Percentiles rank a stretch among this genome's conserved stretches.
These are phyloP conservation scores for Agonopterix alstromeriana DNA, from an alignment of 2,888 invertebrate species.

Conservation along the genomic window DNA sequence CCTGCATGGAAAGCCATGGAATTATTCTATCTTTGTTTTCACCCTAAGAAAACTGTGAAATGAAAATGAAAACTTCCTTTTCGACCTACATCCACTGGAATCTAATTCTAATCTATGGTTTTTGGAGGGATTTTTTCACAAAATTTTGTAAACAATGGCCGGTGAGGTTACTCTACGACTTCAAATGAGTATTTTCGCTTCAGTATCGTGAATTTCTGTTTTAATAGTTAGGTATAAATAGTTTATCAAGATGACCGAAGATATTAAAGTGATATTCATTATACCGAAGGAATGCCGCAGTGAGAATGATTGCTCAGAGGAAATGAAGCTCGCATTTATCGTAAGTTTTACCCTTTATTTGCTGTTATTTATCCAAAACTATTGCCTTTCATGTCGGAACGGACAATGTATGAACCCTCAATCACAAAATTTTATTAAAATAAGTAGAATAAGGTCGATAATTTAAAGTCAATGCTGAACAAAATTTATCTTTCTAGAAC, in stretches of 20 bases:
- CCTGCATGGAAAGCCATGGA: no score
- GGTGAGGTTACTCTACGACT: background rate
- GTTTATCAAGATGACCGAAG: conserved; percentile 40
- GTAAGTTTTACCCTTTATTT: conserved; percentile 42
- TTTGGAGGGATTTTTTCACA: conserved; percentile 3
- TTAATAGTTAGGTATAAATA: background rate
- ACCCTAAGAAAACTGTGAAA: no score
- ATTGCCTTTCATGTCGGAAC: no score
- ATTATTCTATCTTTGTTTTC: no score
- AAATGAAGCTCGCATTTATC: conserved; percentile 78
- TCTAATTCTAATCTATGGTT: background rate
- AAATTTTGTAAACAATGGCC: conserved; percentile 6
- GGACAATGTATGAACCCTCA: no score
- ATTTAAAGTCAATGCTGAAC: background rate
- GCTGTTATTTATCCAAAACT: no score
- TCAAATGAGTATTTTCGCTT: background rate
- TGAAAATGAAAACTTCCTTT: no score
- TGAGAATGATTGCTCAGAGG: conserved; percentile 74
- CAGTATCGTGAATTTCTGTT: background rate
- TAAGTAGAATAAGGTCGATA: no score
- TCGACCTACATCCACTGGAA: background rate
- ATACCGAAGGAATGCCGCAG: conserved; percentile 61
- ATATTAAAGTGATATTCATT: conserved; percentile 70
- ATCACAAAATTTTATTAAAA: no score
- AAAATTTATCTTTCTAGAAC: conserved; percentile 47